A percentile compares a stretch with the other conserved stretches of the same genome.
These are phyloP conservation scores for Protonibea diacanthus DNA, from an alignment of 2,797 vertebrate species.

Conservation along the genomic window DNA sequence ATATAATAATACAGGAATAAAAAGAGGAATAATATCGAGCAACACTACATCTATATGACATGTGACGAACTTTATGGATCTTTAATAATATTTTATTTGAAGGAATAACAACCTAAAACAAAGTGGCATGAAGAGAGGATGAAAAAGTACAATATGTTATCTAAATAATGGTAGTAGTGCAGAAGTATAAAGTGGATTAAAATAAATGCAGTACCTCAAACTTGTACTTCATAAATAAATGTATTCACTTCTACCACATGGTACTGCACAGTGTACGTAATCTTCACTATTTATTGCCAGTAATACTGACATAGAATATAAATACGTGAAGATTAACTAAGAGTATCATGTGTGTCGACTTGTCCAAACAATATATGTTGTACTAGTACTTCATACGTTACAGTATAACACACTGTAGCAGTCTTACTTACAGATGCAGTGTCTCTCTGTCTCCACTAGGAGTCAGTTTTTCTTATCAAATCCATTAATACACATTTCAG, in stretches of 20 bases:
- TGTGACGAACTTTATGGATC: too few species aligned
- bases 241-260: not conserved
- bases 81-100: too few species aligned
- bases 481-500: not conserved
- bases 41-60: too few species aligned
- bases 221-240: not conserved
- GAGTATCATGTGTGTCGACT: not conserved
- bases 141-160: not conserved
- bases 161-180: not conserved
- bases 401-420: too few species aligned
- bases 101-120: too few species aligned
- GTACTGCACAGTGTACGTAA: not conserved
- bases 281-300: not conserved
- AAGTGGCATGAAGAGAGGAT: too few species aligned
- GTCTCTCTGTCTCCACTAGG: slow-evolving; percentile 62
- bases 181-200: not conserved
- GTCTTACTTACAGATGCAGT: slow-evolving; percentile 54
- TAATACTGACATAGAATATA: not conserved
- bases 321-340: not conserved
- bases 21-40: too few species aligned
- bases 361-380: not conserved
- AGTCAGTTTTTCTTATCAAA: slow-evolving; percentile 66
- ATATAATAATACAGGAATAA: too few species aligned
- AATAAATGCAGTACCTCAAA: not conserved
- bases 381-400: too few species aligned